Evolutionary conservation across 2,888 invertebrate genomes (phyloP), one percentile per base, ranked within the genome.

Genomic region (Euspilapteryx auroguttella): DNA sequence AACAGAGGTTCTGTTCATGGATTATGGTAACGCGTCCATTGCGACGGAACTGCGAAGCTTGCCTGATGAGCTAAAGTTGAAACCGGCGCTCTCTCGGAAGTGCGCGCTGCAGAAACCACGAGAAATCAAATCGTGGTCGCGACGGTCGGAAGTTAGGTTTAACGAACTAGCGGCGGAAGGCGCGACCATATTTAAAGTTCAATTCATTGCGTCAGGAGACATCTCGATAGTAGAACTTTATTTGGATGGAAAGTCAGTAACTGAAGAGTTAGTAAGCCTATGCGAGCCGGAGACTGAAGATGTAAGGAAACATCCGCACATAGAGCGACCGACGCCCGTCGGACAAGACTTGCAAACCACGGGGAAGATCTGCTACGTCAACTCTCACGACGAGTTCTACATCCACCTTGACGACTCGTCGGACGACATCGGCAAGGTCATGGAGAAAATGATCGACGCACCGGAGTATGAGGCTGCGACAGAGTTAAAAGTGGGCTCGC

Each of bases 341-440:
- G 66, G 78, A 1, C 63, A 62, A 39, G 79, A 73, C 32, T 45
- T 61, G 25, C 49, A 55, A 13, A 57, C 64, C 37, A 80, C 78
- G 7, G 86, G 85, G 8, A 83, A 81, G 44, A 73, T 89, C 2
- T 83, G 84, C 42, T 83, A 84, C 41, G 69, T 82, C 1, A 82
- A 83, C 42, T 82, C 85, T 0, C 78, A 85, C 0, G 79, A 80
- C 13, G 86, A 89, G 37, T 89, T 90, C 49, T 89, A 87, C 63
- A 71, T 90, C 5, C 89, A 86, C 38, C 56, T 82, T 24, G 81
- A 81, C 26, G 79, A 78, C 29, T 65, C 75, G 9, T 57, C 76
- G 0, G 47, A 71, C 2, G 78, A 79, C 34, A 52, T 86, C 5
- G 82, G 84, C 42, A 78, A 78, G 43, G 76, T 86, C n/a, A 77